Conservation (phyloP, 1,140 invertebrate genomes). For the Caenorhabditis brenneri region DNA sequence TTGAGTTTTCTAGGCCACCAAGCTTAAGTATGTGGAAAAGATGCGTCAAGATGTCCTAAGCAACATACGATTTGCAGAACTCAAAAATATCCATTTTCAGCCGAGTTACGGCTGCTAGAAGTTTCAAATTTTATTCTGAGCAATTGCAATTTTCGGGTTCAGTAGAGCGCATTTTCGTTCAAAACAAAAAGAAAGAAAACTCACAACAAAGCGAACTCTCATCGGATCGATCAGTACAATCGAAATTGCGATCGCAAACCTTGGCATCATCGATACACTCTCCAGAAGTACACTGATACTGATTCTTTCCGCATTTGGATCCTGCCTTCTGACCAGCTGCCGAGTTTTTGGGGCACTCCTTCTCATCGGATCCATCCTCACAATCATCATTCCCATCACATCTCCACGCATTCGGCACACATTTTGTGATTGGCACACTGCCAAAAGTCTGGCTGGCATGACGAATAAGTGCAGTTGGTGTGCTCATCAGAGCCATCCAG, state of each 20-base stretch:
- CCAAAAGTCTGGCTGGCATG: slow-evolving; percentile 68
- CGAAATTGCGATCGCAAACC: slow-evolving; percentile 77
- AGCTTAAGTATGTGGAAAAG: no score
- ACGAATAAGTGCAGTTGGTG: slow-evolving; percentile 79
- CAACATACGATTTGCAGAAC: no score
- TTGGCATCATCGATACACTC: slow-evolving; percentile 77
- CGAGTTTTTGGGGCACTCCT: slow-evolving; percentile 48
- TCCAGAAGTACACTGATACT: slow-evolving; percentile 77
- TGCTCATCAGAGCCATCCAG: slow-evolving; percentile 90
- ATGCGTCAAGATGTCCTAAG: no score
- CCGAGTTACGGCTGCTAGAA: no score
- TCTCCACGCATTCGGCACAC: slow-evolving; percentile 76
- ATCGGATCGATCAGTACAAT: slow-evolving; percentile 83
- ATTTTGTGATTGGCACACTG: slow-evolving; percentile 89
- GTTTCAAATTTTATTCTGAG: no score
- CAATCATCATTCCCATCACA: slow-evolving; percentile 69
- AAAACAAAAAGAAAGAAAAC: slow-evolving; percentile 61
- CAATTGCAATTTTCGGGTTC: background rate
- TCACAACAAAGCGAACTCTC: slow-evolving; percentile 88
- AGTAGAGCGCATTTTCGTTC: slow-evolving; percentile 4
- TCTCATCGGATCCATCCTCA: slow-evolving; percentile 65
- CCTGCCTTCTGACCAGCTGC: background rate
- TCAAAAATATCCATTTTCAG: no score
- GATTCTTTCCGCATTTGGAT: background rate
- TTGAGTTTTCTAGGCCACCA: no score